Base-by-base conservation (phyloP, 92 coral and sea anemone species). In the Diadumene lineata region DNA sequence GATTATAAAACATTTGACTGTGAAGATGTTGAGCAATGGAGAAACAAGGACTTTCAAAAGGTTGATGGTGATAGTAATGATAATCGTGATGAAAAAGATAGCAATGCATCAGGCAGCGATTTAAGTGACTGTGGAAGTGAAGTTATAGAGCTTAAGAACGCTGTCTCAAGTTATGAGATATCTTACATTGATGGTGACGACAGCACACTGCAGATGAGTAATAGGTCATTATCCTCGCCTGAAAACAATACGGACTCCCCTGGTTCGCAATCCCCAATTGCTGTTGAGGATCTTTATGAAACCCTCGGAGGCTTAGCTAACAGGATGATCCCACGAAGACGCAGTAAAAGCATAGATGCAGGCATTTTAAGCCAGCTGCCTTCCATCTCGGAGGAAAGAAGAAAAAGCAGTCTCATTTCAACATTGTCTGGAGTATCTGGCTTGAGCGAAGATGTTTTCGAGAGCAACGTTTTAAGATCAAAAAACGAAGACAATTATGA, bases 151-250 rank as follows among this genome's bases (percentile, higher is more conserved):
- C 27, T 85, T 10, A 81, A 50, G 56, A 60, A 70, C 11, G 86
- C 90, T 0, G 78, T 85, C 13, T 69, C 79, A 43, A 80, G 50
- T 11, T 85, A 85, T 51, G 83, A 62, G 70, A 23, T 81, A 68
- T 62, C 80, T 21, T 81, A 83, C 68, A 75, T 64, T 23, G 34
- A 78, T 66, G 75, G 58, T 4, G 55, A 55, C 18, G 55, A 43
- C 15, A 9, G 50, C 13, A 46, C 29, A 50, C n/a, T n/a, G n/a
- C 75, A 60, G 11, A 25, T 70, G 11, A 58, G 26, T 16, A 58
- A 1, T 3, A 24, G 11, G 10, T 18, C 13, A 22, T 2, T 9
- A 62, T 1, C 2, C 68, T 10, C n/a, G 1, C 4, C n/a, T 62
- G 38, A 62, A 18, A 26, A 8, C 13, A 31, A 43, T 11, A 55